phyloP scores from a whole-genome alignment of 2,888 invertebrate species.

The Philopedon plagiatum region DNA sequence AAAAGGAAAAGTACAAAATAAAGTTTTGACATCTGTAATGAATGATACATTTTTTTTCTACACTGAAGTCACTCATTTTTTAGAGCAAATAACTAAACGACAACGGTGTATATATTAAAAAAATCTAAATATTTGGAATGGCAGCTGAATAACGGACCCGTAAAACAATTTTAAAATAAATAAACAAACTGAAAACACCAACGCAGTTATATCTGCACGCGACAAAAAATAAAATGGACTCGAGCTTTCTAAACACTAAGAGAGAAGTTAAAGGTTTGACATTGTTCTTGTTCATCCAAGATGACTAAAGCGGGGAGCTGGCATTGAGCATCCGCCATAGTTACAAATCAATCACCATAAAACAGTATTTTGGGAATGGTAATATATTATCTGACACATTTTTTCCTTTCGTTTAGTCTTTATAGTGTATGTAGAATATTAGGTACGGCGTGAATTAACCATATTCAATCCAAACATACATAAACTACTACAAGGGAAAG shows the following conservation, averaged over 20 bases:
- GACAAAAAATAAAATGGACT: constrained; percentile 44
- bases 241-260: constrained; percentile 41
- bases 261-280: constrained; percentile 53
- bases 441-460: background rate
- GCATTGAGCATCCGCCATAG: constrained; percentile 54
- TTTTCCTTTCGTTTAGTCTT: background rate
- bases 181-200: too few relatives aligned
- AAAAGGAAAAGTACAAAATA: too few relatives aligned
- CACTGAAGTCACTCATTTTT: too few relatives aligned
- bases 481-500: background rate
- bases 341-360: constrained; percentile 31
- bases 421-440: background rate
- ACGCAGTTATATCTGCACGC: too few relatives aligned
- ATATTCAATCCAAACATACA: background rate
- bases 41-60: too few relatives aligned
- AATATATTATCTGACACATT: background rate
- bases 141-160: too few relatives aligned
- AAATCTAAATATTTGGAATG: too few relatives aligned
- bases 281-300: constrained; percentile 43
- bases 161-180: too few relatives aligned
- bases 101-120: too few relatives aligned
- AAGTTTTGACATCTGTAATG: too few relatives aligned
- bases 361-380: constrained; percentile 5
- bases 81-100: too few relatives aligned
- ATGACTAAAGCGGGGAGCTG: constrained; percentile 54